These are phyloP conservation scores for Ditula angustiorana DNA, from an alignment of 2,888 invertebrate genomes.

Conservation along the genomic window DNA sequence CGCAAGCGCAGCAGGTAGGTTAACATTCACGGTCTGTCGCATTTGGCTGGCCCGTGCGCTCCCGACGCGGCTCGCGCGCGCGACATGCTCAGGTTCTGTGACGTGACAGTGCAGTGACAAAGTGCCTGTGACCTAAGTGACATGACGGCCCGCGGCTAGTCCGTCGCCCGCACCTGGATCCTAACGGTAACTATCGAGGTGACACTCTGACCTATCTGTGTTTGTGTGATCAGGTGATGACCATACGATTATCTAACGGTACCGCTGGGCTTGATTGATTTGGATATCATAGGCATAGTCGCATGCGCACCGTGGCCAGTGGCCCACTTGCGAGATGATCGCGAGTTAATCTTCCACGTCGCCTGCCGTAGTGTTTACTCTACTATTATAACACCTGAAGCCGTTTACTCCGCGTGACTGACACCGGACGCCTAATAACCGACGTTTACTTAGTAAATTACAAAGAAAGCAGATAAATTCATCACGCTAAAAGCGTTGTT, in stretches of 20 bases:
- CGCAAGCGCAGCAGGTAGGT: slow-evolving; percentile 84
- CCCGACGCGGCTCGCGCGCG: slow-evolving; percentile 69
- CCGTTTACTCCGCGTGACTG: slow-evolving; percentile 28
- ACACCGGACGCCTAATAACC: slow-evolving; percentile 29
- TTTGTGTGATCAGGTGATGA: slow-evolving; percentile 77
- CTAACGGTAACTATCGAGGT: slow-evolving; percentile 81
- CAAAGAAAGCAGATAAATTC: slow-evolving; percentile 58
- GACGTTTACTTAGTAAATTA: slow-evolving; percentile 35
- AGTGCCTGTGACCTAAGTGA: slow-evolving; percentile 62
- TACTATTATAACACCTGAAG: slow-evolving; percentile 71
- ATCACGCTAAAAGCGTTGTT: slow-evolving; percentile 45
- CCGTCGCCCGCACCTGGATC: slow-evolving; percentile 71
- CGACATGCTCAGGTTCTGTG: slow-evolving; percentile 72
- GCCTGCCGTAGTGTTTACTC: slow-evolving; percentile 76
- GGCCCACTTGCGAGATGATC: slow-evolving; percentile 57
- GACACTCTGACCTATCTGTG: slow-evolving; percentile 73
- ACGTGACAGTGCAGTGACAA: slow-evolving; percentile 77
- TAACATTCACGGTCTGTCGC: slow-evolving; percentile 82
- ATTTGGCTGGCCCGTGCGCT: slow-evolving; percentile 79
- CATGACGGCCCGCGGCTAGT: slow-evolving; percentile 69
- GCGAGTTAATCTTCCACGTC: slow-evolving; percentile 72
- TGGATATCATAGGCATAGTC: slow-evolving; percentile 45
- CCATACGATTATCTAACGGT: slow-evolving; percentile 46
- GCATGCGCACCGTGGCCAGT: slow-evolving; percentile 52
- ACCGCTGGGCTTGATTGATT: slow-evolving; percentile 43